These are phyloP conservation scores for Ifrita kowaldi DNA, from an alignment of 2,113 vertebrate genomes.

Conservation along the genomic window DNA sequence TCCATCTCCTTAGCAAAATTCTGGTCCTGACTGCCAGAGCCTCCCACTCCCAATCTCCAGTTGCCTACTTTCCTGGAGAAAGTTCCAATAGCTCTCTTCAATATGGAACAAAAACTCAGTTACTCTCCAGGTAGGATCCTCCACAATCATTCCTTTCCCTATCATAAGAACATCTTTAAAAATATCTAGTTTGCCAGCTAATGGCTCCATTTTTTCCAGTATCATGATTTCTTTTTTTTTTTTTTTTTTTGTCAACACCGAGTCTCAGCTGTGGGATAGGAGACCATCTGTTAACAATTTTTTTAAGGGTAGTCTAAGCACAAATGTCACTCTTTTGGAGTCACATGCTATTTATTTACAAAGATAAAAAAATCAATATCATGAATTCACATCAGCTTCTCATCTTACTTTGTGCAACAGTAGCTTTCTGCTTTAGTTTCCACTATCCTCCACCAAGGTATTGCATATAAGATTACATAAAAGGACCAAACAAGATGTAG, in stretches of 20 bases:
- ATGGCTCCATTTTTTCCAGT: not conserved
- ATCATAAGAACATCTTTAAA: not conserved
- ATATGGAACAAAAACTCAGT: not conserved
- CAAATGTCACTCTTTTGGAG: not conserved
- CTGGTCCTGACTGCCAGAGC: conserved; percentile 11
- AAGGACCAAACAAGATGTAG: conserved; percentile 23
- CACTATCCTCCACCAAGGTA: not conserved
- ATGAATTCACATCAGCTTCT: conserved; percentile 56
- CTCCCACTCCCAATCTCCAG: not conserved
- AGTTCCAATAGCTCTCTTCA: not conserved
- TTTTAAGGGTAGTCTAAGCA: conserved; percentile 18
- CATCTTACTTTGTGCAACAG: not conserved
- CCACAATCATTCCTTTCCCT: not conserved
- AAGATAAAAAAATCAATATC: conserved; percentile 23
- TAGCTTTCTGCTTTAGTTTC: conserved; percentile 48
- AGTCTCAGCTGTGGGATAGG: not conserved
- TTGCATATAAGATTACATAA: conserved; percentile 38
- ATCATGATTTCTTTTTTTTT: not conserved
- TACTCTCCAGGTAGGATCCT: not conserved
- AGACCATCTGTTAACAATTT: conserved; percentile 43
- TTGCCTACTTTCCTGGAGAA: not conserved
- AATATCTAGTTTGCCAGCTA: not conserved
- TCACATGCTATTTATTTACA: conserved; percentile 46
- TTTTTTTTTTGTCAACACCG: conserved; percentile 18
- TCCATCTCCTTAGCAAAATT: conserved; percentile 3